Evolutionary conservation across 2,113 vertebrate genomes (phyloP).

Genomic region (Pardalotus punctatus): DNA sequence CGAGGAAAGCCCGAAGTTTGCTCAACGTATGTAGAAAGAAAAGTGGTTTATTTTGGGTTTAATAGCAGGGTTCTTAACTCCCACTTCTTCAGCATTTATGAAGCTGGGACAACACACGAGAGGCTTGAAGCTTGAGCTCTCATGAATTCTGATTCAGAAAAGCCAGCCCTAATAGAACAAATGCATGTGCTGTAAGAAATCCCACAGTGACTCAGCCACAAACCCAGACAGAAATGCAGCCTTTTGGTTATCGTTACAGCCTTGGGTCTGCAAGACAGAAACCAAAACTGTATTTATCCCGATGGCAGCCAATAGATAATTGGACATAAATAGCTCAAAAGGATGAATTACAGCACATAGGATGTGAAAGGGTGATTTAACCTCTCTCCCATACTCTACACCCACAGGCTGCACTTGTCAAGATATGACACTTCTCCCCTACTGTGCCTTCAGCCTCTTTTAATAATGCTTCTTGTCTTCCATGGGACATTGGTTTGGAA

Average conservation of each 20-base stretch:
- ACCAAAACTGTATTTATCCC: not conserved
- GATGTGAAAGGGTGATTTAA: constrained; percentile 49
- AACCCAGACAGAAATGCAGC: constrained; percentile 8
- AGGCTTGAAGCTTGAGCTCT: not conserved
- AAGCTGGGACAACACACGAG: not conserved
- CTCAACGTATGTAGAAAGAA: not conserved
- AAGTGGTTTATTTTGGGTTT: constrained; percentile 29
- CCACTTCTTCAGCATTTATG: not conserved
- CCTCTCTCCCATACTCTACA: constrained; percentile 45
- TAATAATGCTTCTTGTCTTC: constrained; percentile 58
- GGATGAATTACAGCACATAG: constrained; percentile 9
- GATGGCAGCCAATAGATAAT: constrained; percentile 30
- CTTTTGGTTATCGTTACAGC: not conserved
- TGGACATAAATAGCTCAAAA: constrained; percentile 41
- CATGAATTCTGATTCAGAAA: not conserved
- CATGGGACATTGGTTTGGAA: constrained; percentile 60
- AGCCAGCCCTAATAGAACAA: not conserved
- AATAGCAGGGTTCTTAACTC: not conserved
- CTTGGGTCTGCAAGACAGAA: not conserved
- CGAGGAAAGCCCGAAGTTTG: constrained; percentile 39
- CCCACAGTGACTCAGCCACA: constrained; percentile 14
- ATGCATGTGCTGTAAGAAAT: not conserved
- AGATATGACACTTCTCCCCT: constrained; percentile 27
- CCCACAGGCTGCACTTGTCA: constrained; percentile 49
- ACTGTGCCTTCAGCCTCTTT: constrained; percentile 42